Base-by-base conservation (phyloP, 2,797 vertebrate species). In the Anas bahamensis region DNA sequence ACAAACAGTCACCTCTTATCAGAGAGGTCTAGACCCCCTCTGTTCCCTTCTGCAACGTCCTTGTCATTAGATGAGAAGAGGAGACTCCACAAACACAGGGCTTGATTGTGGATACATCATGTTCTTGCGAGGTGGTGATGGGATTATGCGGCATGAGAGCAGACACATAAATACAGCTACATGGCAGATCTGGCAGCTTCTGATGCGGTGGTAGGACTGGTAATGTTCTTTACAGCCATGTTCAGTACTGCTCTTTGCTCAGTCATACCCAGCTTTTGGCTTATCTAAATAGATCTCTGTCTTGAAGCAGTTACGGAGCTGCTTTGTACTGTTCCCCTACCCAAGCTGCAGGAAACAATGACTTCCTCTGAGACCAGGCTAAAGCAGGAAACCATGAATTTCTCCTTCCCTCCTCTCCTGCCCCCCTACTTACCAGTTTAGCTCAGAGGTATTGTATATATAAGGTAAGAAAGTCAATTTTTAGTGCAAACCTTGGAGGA, bases 311-410 rank as follows among this genome's bases (percentile, higher is more conserved):
- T 75, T n/a, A 50, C 35, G 64, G 64, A 59, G 75, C 81, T 89
- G 84, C 56, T 39, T 79, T 37, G n/a, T 42, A 66, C 77, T 39
- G 74, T 44, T 91, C 63, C 42, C 59, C 42, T 86, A 18, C 57
- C 65, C 77, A 33, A 59, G 81, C 74, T 89, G 86, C 92, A 95
- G 94, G 93, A 96, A 94, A 68, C 48, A 60, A 46, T 14, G 9
- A 42, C 89, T 95, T 95, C 94, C 94, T 93, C 91, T 68, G 86
- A 87, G 81, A 69, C 59, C 93, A 17, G 5, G 42, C 87, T 90
- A 75, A 86, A 79, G 89, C 84, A 92, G 94, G 90, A 95, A 90
- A 91, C 87, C 14, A 56, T 44, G 2, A 64, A 68, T 65, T 90
- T 83, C 86, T 95, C 80, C 69, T 83, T 77, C 59, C 78, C 77